Percentiles rank a stretch among this genome's conserved stretches.
Evolutionary conservation across 1,140 invertebrate species (phyloP).

Genomic region (Notospermus geniculatus): DNA sequence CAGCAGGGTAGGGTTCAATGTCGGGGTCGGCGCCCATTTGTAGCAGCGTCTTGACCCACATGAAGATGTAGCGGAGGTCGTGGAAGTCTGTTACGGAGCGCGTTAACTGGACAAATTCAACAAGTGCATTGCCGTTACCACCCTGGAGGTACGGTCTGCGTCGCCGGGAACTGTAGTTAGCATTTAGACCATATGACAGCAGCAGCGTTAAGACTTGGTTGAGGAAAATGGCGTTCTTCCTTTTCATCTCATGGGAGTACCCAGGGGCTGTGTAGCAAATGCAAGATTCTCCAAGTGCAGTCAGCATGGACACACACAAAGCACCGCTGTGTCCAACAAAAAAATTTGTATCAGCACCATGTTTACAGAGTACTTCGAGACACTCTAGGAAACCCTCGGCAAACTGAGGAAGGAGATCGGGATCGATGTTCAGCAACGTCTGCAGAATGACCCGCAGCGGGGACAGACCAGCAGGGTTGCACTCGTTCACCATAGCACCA

Average conservation of each 20-base stretch:
- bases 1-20: constrained; percentile 48
- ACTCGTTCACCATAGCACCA: background rate
- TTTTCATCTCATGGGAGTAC: constrained; percentile 13
- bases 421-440: constrained; percentile 36
- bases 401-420: constrained; percentile 27
- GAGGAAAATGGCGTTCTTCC: constrained; percentile 32
- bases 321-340: constrained; percentile 27
- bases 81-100: constrained; percentile 19
- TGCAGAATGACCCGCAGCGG: constrained; percentile 18
- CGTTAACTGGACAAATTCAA: constrained; percentile 44
- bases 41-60: constrained; percentile 43
- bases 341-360: constrained; percentile 40
- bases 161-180: constrained; percentile 34
- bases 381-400: constrained; percentile 26
- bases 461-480: constrained; percentile 15
- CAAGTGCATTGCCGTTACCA: constrained; percentile 39
- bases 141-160: constrained; percentile 28
- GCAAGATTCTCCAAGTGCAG: constrained; percentile 31
- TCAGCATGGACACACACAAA: constrained; percentile 32
- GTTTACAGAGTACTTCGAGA: constrained; percentile 30
- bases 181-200: constrained; percentile 42
- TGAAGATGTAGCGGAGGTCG: constrained; percentile 38
- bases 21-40: constrained; percentile 52
- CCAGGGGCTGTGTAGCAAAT: constrained; percentile 14
- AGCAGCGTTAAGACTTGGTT: constrained; percentile 31